Evolutionary conservation across 2,888 invertebrate genomes (phyloP), one percentile per base, ranked within the genome.

Genomic region (Mycalesis mineus): DNA sequence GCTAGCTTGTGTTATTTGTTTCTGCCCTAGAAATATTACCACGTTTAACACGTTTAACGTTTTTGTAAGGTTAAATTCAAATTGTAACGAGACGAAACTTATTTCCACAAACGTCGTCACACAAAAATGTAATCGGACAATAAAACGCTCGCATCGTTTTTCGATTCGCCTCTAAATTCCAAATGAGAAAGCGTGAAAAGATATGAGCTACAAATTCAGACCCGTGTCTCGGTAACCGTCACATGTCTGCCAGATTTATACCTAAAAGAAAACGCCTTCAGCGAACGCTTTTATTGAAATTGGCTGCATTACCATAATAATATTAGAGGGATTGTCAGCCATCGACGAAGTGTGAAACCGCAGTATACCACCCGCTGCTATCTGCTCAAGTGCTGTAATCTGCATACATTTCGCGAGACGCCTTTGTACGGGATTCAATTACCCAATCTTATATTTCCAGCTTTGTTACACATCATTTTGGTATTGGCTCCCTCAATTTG

Each of bases 261-360:
- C 74, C 77, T 76, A 74, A 80, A 79, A 80, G 77, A 80, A 79
- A 81, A 80, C 78, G 78, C 80, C 77, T 78, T 75, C 72, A 67
- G 75, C 74, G 79, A 80, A 82, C 79, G 83, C 84, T 86, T 87
- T 88, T 86, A 88, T 88, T 87, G 86, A 85, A 88, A 88, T 86
- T 86, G 86, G 80, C 71, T 74, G 78, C 78, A 88, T 88, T 88
- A 84, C 82, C 88, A 88, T 88, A 88, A 87, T 88, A 84, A 82
- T 88, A 88, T 87, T 83, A 88, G 78, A 84, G 79, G 84, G 84
- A 87, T 88, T 86, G 86, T 86, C 84, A 84, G 81, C 81, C 79
- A 84, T 83, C 79, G 80, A 71, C 79, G 77, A 73, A 79, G 83
- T 82, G 84, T 85, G 82, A 84, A 84, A 84, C 82, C 83, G 84